Conservation (phyloP, 2,113 vertebrate genomes). For the Crotalus helleri region DNA sequence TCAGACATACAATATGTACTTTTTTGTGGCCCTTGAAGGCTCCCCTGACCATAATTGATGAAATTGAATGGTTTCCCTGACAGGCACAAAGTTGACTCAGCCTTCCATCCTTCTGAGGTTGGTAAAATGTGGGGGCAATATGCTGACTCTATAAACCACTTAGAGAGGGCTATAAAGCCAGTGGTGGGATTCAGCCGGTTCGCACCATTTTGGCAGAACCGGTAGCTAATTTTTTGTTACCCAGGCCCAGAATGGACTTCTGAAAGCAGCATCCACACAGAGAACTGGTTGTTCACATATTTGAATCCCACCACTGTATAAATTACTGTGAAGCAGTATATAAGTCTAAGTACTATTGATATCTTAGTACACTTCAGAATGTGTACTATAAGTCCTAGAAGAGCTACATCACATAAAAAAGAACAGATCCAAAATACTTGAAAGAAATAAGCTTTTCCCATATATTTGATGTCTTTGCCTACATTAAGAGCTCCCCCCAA, state of each 20-base stretch:
- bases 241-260: too few species aligned
- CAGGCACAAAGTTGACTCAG: background rate
- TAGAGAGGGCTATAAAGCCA: background rate
- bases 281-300: too few species aligned
- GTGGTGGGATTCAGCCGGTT: too few species aligned
- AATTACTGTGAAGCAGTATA: background rate
- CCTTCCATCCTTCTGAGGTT: background rate
- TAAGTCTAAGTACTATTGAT: background rate
- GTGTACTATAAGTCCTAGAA: background rate
- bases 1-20: background rate
- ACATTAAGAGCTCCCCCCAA: background rate
- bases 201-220: too few species aligned
- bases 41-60: background rate
- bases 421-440: background rate
- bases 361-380: background rate
- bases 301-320: too few species aligned
- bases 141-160: background rate
- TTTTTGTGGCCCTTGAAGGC: background rate
- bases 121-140: background rate
- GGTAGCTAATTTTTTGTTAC: too few species aligned
- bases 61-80: background rate
- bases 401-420: background rate
- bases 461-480: background rate
- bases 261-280: too few species aligned
- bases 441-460: background rate